Conservation (phyloP, 2,888 invertebrate species). For the Cactoblastis cactorum region DNA sequence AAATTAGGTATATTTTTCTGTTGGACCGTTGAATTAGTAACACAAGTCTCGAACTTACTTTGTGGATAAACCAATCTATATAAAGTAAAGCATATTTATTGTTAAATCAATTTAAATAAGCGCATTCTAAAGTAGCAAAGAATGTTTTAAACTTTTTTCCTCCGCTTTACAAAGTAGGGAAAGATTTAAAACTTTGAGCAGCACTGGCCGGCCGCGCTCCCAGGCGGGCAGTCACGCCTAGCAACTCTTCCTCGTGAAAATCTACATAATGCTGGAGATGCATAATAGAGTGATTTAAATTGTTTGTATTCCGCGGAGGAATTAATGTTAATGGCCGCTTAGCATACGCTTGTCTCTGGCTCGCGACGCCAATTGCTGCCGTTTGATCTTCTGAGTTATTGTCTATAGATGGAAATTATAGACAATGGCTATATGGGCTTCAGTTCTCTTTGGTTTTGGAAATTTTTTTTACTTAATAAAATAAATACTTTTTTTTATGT, state of each 20-base stretch:
- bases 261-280: slow-evolving; percentile 58
- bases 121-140: too few species aligned
- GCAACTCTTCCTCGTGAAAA: slow-evolving; percentile 46
- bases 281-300: slow-evolving; percentile 42
- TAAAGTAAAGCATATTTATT: too few species aligned
- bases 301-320: slow-evolving; percentile 20
- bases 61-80: too few species aligned
- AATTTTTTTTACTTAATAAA: too few species aligned
- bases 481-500: too few species aligned
- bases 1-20: too few species aligned
- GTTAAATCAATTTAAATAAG: too few species aligned
- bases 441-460: too few species aligned
- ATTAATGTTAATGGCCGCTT: slow-evolving; percentile 14
- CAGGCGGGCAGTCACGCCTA: slow-evolving; percentile 62
- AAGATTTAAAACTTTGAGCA: neutral
- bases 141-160: too few species aligned
- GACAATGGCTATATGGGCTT: neutral
- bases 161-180: neutral
- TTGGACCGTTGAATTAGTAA: too few species aligned
- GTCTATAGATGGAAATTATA: too few species aligned
- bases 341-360: slow-evolving; percentile 10
- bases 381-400: neutral
- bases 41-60: too few species aligned
- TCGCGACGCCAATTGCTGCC: neutral
- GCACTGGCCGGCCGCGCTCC: slow-evolving; percentile 36